Conservation (phyloP, 2,113 vertebrate genomes). For the Hippocampus mohnikei region DNA sequence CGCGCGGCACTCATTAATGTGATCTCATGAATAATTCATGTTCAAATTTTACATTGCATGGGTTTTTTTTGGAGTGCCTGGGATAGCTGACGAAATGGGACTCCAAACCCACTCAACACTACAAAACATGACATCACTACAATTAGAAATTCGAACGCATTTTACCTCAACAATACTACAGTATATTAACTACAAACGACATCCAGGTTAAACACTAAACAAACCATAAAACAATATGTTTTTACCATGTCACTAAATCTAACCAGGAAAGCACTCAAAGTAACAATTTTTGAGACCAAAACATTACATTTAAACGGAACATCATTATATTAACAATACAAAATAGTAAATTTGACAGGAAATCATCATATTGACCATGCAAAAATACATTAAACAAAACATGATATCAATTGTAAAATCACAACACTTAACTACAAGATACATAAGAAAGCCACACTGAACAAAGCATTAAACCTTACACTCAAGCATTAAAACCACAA, state of each 20-base stretch:
- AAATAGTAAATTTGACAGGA: background rate
- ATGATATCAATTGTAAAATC: background rate
- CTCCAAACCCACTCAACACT: background rate
- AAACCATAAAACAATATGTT: too few species aligned
- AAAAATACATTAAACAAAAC: background rate
- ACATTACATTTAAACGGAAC: too few species aligned
- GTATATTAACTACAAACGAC: too few species aligned
- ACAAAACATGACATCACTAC: background rate
- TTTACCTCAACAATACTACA: background rate
- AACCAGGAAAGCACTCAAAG: too few species aligned
- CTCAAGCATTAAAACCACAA: background rate
- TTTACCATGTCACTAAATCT: too few species aligned
- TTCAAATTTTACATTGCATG: too few species aligned
- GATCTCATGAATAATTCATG: too few species aligned
- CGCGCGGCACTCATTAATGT: background rate
- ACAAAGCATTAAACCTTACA: background rate
- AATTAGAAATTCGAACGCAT: background rate
- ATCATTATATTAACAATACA: background rate
- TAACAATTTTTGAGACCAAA: too few species aligned
- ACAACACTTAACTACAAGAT: background rate
- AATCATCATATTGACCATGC: too few species aligned
- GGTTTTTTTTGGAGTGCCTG: background rate
- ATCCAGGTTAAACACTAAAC: too few species aligned
- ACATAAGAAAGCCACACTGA: too few species aligned
- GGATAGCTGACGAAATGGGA: background rate